Conservation (phyloP, 2,888 invertebrate species). For the Eupithecia pulchellata region DNA sequence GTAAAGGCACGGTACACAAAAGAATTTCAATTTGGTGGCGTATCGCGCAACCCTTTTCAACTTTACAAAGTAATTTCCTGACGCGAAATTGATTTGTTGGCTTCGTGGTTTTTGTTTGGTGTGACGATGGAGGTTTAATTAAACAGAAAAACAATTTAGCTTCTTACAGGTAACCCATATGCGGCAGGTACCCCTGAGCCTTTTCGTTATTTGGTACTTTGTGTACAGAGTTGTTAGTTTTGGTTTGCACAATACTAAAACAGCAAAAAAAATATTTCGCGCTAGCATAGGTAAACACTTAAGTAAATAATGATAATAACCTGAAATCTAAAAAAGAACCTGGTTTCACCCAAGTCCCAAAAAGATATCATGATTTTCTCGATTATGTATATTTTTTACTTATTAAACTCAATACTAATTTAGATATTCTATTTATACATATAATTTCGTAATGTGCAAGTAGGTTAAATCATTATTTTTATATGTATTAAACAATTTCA, state of each 20-base stretch:
- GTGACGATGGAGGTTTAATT: constrained; percentile 75
- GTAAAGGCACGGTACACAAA: constrained; percentile 77
- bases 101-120: constrained; percentile 76
- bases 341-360: too few relatives aligned
- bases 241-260: background rate
- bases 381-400: too few relatives aligned
- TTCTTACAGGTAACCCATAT: background rate
- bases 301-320: too few relatives aligned
- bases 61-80: constrained; percentile 82
- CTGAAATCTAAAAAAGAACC: too few relatives aligned
- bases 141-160: constrained; percentile 58
- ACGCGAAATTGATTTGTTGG: constrained; percentile 83
- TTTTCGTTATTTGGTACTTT: background rate
- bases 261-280: background rate
- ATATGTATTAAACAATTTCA: too few relatives aligned
- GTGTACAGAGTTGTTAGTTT: background rate
- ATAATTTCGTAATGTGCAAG: too few relatives aligned
- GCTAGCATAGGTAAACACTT: too few relatives aligned
- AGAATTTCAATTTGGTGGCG: constrained; percentile 83
- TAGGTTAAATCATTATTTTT: too few relatives aligned
- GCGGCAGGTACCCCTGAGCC: background rate
- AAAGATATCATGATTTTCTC: too few relatives aligned
- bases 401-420: too few relatives aligned
- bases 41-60: constrained; percentile 80
- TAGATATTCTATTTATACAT: too few relatives aligned